phyloP scores from a whole-genome alignment of 2,113 vertebrate species.

The Murina feae region DNA sequence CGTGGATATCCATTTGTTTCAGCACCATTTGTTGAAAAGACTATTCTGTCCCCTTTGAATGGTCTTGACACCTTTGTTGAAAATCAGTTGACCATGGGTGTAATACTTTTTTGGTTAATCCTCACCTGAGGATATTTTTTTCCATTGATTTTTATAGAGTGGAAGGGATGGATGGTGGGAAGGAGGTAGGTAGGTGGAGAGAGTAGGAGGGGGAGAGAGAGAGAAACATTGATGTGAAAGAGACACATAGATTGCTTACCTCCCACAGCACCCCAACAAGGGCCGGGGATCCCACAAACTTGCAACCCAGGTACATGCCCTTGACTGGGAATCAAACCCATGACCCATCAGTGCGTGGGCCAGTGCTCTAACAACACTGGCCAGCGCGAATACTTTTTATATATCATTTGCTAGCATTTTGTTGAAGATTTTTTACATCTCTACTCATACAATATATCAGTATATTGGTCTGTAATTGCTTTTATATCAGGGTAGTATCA shows the following conservation, averaged over 20 bases:
- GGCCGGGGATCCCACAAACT: no score
- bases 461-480: not conserved
- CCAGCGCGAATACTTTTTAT: not conserved
- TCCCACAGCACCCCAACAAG: no score
- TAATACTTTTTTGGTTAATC: not conserved
- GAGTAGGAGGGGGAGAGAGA: not conserved
- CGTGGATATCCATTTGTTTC: not conserved
- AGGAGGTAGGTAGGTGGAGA: not conserved
- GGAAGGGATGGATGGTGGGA: no score
- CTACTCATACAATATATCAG: not conserved
- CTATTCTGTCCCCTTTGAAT: not conserved
- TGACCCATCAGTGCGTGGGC: no score
- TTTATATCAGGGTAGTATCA: not conserved
- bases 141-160: no score
- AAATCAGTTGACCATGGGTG: not conserved
- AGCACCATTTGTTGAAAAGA: not conserved
- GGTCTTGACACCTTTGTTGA: not conserved
- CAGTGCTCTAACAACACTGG: no score
- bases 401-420: not conserved
- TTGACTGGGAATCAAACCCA: no score
- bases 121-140: no score
- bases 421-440: not conserved
- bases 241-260: no score
- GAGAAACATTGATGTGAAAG: not conserved
- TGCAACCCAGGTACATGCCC: no score